Evolutionary conservation across 2,113 vertebrate species (phyloP).

Genomic region (Heliornis fulica): DNA sequence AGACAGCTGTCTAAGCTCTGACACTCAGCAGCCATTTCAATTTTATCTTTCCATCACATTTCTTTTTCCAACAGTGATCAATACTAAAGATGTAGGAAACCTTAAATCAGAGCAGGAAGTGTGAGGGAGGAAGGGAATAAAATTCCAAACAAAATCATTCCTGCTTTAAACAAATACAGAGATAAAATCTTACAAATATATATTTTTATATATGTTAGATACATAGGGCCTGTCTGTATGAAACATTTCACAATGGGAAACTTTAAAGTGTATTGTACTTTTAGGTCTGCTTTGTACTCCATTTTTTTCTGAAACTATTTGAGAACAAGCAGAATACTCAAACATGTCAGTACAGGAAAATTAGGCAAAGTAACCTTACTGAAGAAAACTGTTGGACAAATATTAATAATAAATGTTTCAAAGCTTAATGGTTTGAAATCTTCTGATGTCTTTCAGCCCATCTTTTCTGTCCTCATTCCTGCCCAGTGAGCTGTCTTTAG

Average conservation of each 20-base stretch:
- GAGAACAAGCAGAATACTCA: neutral
- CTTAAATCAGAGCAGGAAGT: neutral
- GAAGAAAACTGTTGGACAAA: neutral
- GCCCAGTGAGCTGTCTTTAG: neutral
- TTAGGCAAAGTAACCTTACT: neutral
- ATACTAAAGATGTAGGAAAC: neutral
- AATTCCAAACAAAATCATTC: neutral
- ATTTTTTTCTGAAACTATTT: neutral
- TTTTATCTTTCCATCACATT: neutral
- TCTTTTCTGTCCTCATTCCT: neutral
- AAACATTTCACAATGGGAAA: neutral
- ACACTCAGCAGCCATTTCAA: neutral
- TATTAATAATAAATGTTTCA: neutral
- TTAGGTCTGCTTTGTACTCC: neutral
- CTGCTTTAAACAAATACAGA: neutral
- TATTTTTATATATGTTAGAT: neutral
- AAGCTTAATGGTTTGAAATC: neutral
- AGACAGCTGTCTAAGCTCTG: neutral
- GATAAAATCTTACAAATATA: no score
- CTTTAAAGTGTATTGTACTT: neutral
- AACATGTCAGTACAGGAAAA: neutral
- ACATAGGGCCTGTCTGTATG: accelerated
- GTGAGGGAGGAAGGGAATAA: neutral
- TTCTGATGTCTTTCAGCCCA: neutral
- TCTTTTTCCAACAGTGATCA: neutral